phyloP scores from a whole-genome alignment of 2,113 vertebrate genomes.

The Phrynocephalus versicolor region DNA sequence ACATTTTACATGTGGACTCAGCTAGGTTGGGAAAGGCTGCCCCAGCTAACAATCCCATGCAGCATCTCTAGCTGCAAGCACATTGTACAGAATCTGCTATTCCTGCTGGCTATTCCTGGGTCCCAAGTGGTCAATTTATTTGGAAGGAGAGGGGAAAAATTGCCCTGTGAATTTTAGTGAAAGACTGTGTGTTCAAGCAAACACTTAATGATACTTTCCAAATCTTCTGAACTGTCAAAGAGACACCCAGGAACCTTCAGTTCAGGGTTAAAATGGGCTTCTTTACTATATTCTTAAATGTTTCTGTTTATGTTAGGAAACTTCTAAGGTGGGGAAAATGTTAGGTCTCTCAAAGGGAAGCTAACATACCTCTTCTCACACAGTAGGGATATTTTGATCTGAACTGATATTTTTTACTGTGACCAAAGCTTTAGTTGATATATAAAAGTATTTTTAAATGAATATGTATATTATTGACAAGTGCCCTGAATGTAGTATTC shows the following conservation, averaged over 20 bases:
- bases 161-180: no score
- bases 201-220: background rate
- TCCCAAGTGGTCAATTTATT: background rate
- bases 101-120: background rate
- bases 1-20: background rate
- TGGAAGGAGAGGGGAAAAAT: background rate
- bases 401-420: background rate
- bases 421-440: no score
- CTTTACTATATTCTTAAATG: no score
- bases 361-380: background rate
- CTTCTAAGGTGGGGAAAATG: no score
- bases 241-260: no score
- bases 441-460: no score
- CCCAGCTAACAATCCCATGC: background rate
- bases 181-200: background rate
- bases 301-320: no score
- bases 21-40: no score
- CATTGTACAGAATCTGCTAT: background rate
- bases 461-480: background rate
- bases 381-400: background rate
- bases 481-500: background rate
- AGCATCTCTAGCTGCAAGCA: background rate
- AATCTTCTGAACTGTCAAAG: background rate
- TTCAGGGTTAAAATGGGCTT: no score
- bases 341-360: no score